Evolutionary conservation across 2,113 vertebrate species (phyloP).

Genomic region (Eolophus roseicapilla): DNA sequence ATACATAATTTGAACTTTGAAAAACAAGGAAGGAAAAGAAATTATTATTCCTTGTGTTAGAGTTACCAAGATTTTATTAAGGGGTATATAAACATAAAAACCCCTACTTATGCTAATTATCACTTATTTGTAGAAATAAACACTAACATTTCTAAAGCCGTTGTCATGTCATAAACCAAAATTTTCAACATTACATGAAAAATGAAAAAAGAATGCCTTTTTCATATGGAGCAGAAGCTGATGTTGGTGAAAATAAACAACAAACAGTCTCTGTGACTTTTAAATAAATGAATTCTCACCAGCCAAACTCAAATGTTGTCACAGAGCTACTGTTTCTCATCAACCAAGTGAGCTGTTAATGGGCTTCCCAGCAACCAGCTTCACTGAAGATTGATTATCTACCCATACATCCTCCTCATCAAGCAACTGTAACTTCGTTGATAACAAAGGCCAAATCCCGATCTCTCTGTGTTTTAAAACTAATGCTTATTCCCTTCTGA

Average conservation of each 20-base stretch:
- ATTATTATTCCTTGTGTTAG: neutral
- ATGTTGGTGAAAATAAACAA: conserved; percentile 14
- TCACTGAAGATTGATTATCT: neutral
- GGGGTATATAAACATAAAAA: neutral
- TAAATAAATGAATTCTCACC: neutral
- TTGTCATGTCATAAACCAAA: neutral
- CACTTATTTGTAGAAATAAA: neutral
- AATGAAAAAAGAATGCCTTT: conserved; percentile 3
- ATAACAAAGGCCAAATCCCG: neutral
- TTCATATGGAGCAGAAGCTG: conserved; percentile 36
- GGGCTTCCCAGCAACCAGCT: conserved; percentile 26
- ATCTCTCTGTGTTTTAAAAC: neutral
- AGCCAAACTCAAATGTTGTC: conserved; percentile 22
- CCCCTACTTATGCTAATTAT: neutral
- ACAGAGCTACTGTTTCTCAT: conserved; percentile 52
- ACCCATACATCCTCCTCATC: neutral
- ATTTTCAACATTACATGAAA: neutral
- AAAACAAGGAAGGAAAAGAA: neutral
- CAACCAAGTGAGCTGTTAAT: neutral
- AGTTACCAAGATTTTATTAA: neutral
- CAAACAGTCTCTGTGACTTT: conserved; percentile 25
- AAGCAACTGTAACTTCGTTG: neutral
- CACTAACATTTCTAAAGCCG: neutral
- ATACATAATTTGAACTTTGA: neutral
- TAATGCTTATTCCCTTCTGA: neutral